Evolutionary conservation across 2,888 invertebrate species (phyloP).

Genomic region (Hecatera dysodea): DNA sequence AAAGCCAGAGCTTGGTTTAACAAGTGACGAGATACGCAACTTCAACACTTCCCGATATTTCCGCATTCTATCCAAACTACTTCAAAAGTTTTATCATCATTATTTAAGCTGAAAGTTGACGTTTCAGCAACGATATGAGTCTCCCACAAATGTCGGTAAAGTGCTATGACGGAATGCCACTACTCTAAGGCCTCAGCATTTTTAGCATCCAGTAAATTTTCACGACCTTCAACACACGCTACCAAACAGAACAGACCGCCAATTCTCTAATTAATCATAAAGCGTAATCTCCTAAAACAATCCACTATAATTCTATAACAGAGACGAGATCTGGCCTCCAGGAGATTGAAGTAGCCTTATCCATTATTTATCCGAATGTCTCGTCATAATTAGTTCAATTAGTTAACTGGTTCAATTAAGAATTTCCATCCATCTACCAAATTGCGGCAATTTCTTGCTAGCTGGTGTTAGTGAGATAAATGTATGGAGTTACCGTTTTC

Average conservation of each 20-base stretch:
- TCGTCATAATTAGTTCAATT: slow-evolving; percentile 72
- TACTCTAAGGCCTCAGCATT: too few relatives aligned
- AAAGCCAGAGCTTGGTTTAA: too few relatives aligned
- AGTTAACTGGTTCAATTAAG: slow-evolving; percentile 72
- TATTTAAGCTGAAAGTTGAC: too few relatives aligned
- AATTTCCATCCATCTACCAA: slow-evolving; percentile 65
- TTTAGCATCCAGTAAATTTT: too few relatives aligned
- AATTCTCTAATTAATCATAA: slow-evolving; percentile 31
- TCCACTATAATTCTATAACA: slow-evolving; percentile 45
- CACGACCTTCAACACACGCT: background rate
- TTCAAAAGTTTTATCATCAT: too few relatives aligned
- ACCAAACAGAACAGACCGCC: slow-evolving; percentile 14
- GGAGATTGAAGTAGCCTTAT: slow-evolving; percentile 63
- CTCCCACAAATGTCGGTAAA: too few relatives aligned
- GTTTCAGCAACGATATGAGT: too few relatives aligned
- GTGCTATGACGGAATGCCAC: too few relatives aligned
- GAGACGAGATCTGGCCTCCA: slow-evolving; percentile 45
- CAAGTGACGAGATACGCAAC: too few relatives aligned
- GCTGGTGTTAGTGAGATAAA: slow-evolving; percentile 64
- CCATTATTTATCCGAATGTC: slow-evolving; percentile 68
- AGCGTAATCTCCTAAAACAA: slow-evolving; percentile 48
- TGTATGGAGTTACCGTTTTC: slow-evolving; percentile 51
- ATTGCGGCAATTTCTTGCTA: slow-evolving; percentile 63
- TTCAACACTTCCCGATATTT: too few relatives aligned
- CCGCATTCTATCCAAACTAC: too few relatives aligned